Evolutionary conservation across 2,113 vertebrate genomes (phyloP), one percentile per base, ranked within the genome.

Genomic region (Dinomys branickii): DNA sequence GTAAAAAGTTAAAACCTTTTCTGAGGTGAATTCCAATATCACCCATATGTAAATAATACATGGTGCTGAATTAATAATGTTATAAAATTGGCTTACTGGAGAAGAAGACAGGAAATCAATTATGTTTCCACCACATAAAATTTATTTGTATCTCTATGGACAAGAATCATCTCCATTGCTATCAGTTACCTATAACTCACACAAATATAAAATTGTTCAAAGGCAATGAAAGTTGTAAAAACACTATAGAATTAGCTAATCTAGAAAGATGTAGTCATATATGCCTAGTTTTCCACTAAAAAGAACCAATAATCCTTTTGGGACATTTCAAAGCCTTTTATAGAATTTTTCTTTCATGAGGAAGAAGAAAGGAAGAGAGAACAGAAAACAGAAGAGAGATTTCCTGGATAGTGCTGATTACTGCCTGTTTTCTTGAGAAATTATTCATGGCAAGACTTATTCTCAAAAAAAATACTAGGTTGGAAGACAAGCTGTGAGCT

Each of bases 1-100:
- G n/a, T 95, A 58, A 83, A 38, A 88, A 73, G 30, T 83, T 80
- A 84, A 26, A 87, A 85, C 38, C 9, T 50, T 20, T 78, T 97
- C 52, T 65, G 81, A 92, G 19, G 26, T 83, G 33, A 88, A 67
- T 63, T 89, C 67, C 71, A 92, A 16, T 88, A 67, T 67, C 56
- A 59, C 5, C 41, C 26, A 5, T 54, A 33, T 38, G 71, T 63
- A 63, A 88, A 2, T 56, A 84, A 90, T 56, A 86, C 61, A n/a
- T 54, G 54, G 78, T 69, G 33, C 33, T 59, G 30, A 94, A 63
- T 92, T 58, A 84, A 90, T 88, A 69, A 61, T 5, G 28, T 81
- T 86, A 44, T 10, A 50, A 89, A 82, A 84, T 80, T 58, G 44
- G 28, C 44, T 77, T 93, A 67, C 35, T 82, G 9, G 22, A 75